Evolutionary conservation across 2,113 vertebrate species (phyloP).

Genomic region (Phasianus colchicus): DNA sequence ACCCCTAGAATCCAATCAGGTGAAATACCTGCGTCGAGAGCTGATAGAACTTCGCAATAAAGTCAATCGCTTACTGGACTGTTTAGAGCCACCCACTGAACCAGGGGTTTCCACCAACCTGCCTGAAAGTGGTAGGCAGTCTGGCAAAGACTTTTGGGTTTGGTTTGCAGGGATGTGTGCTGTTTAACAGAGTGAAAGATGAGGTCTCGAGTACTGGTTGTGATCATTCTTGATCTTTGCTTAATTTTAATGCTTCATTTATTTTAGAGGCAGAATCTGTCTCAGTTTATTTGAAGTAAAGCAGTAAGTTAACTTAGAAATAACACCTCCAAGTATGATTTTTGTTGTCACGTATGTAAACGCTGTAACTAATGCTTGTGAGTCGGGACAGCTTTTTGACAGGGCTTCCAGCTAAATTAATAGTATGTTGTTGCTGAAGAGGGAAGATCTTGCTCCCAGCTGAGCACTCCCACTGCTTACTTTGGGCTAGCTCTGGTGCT

Average conservation of each 20-base stretch:
- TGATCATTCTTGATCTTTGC: not conserved
- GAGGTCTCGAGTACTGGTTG: not conserved
- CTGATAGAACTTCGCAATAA: constrained; percentile 98
- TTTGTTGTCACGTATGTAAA: not conserved
- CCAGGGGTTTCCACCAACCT: constrained; percentile 85
- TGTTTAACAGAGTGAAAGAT: not conserved
- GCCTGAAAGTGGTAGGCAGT: constrained; percentile 85
- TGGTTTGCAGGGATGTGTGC: not conserved
- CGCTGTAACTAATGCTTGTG: not conserved
- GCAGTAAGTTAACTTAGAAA: not conserved
- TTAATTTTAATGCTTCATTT: not conserved
- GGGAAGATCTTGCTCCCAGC: not conserved
- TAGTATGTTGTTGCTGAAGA: not conserved
- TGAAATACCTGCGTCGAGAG: constrained; percentile 96
- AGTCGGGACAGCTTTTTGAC: not conserved
- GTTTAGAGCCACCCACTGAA: constrained; percentile 92
- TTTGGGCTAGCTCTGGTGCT: constrained; percentile 64
- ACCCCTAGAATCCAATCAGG: constrained; percentile 96
- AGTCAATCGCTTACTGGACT: constrained; percentile 95
- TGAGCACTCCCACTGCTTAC: constrained; percentile 29
- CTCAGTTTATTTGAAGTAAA: not conserved
- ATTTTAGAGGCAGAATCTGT: not conserved
- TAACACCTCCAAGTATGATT: not conserved
- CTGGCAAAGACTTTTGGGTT: not conserved
- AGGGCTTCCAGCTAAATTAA: not conserved